phyloP scores from a whole-genome alignment of 2,113 vertebrate genomes.

The Tringa solitaria region DNA sequence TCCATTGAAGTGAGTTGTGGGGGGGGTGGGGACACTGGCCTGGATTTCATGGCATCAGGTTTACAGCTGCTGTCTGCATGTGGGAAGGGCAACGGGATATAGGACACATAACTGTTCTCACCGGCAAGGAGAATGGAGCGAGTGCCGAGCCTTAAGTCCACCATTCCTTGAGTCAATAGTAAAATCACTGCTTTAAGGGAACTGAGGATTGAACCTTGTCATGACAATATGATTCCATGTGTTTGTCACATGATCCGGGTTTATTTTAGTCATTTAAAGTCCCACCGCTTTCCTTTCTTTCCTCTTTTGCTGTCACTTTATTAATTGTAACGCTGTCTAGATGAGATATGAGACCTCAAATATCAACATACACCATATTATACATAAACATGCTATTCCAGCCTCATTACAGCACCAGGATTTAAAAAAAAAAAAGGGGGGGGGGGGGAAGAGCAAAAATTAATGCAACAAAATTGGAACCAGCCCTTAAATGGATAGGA shows the following conservation, averaged over 20 bases:
- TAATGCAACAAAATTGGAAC: not conserved
- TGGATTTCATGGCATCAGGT: not conserved
- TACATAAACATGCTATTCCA: not conserved
- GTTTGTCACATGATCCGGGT: not conserved
- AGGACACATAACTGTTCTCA: not conserved
- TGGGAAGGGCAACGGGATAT: not conserved
- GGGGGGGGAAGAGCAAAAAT: not conserved
- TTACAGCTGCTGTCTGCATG: not conserved
- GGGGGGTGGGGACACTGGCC: not conserved
- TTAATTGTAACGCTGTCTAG: not conserved
- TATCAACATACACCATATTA: not conserved
- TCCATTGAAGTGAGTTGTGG: not conserved
- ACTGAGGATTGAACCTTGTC: not conserved
- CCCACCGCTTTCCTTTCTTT: not conserved
- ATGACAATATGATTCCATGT: not conserved
- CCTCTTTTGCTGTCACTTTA: not conserved
- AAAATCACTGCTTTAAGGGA: not conserved
- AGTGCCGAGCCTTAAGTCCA: not conserved
- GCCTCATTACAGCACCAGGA: not conserved
- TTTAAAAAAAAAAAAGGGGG: fast-evolving
- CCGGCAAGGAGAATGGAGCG: not conserved
- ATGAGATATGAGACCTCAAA: not conserved
- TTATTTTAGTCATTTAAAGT: not conserved
- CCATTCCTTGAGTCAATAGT: fast-evolving
- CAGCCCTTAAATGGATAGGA: not conserved